Evolutionary conservation across 2,113 vertebrate species (phyloP).

Genomic region (Festucalex cinctus): DNA sequence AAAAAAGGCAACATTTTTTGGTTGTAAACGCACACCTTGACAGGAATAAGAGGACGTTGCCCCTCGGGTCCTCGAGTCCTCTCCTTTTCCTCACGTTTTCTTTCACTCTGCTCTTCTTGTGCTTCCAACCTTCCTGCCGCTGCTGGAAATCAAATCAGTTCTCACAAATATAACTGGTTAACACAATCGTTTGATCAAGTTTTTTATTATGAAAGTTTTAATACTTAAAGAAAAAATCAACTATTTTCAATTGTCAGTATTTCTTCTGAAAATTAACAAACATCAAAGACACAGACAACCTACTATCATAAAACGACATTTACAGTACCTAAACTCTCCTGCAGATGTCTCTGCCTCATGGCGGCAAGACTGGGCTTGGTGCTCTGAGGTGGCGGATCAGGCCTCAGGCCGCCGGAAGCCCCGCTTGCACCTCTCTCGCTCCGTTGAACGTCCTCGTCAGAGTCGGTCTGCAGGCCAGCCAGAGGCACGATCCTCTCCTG

Average conservation of each 20-base stretch:
- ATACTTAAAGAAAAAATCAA: neutral
- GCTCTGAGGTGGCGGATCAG: conserved; percentile 67
- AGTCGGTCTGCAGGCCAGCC: conserved; percentile 37
- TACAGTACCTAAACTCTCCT: conserved; percentile 72
- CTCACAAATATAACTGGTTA: neutral
- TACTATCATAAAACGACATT: neutral
- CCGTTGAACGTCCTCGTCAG: conserved; percentile 40
- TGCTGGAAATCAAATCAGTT: conserved; percentile 37
- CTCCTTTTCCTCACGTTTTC: conserved; percentile 40
- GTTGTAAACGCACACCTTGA: conserved; percentile 49
- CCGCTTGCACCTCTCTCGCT: conserved; percentile 12
- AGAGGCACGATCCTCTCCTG: conserved; percentile 58
- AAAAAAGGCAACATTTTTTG: neutral
- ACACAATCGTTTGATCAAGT: neutral
- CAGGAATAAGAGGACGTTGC: conserved; percentile 53
- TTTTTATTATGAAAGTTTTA: neutral
- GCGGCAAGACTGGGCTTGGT: conserved; percentile 62
- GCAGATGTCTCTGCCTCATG: conserved; percentile 71
- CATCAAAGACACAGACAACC: neutral
- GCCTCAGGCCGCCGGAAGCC: conserved; percentile 42
- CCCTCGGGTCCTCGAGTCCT: conserved; percentile 53
- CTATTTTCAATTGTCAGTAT: no score
- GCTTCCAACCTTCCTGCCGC: conserved; percentile 52
- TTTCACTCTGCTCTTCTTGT: conserved; percentile 44
- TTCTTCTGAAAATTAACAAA: neutral